Base-by-base conservation (phyloP, 2,113 vertebrate species). In the Castor canadensis region DNA sequence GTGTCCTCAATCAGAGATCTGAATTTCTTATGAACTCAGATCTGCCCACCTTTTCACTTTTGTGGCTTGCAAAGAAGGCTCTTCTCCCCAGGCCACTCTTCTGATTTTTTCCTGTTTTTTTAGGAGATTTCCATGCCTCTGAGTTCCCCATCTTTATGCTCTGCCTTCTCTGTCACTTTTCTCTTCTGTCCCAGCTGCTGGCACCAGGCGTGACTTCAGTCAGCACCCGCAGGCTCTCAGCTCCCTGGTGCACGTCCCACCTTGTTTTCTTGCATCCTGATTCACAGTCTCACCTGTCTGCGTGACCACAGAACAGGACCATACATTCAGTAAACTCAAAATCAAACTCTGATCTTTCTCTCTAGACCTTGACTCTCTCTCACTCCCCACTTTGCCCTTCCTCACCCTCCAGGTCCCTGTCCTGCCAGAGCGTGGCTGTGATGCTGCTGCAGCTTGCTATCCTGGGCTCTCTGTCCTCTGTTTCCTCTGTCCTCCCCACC, bases 181-280 rank as follows among this genome's bases (percentile, higher is more conserved):
- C 32, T 4, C 30, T 26, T 28, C 35, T 45, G 49, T 32, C 26
- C 24, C 26, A 64, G 17, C 60, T 28, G 19, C 24, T 1, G 0
- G 4, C 2, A n/a, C 77, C 45, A 9, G 0, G 35, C 19, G 5
- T 6, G 13, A 71, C 24, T 47, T 30, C 32, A 12, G 1, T 62
- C 24, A 28, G 22, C 2, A 1, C 22, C 38, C 1, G 15, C 1
- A 40, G 56, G 58, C 67, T 47, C 35, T 11, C 12, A 3, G 43
- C 49, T 67, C 26, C 88, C 47, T 54, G 19, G 5, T 0, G 4
- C 15, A 5, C 11, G 3, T 16, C 60, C 69, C 13, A 40, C 76
- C 54, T 12, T 17, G 26, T 11, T 66, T 43, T 64, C 45, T 19
- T 77, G 67, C 43, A 66, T 67, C 43, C 30, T n/a, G 12, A 8